Evolutionary conservation across 2,888 invertebrate species (phyloP).

Genomic region (Stramonita haemastoma): DNA sequence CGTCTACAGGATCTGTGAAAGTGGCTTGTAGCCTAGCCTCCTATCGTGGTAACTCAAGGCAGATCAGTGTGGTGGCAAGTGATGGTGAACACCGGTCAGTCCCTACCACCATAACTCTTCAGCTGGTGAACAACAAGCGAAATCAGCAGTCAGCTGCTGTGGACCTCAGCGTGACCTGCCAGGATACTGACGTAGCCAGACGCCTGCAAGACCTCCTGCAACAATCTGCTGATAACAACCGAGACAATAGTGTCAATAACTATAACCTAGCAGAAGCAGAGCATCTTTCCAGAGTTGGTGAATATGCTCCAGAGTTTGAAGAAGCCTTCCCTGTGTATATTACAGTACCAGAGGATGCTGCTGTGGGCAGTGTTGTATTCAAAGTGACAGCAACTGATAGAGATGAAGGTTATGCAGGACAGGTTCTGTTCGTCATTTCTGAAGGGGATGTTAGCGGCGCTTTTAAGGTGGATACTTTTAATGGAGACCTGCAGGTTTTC

Average conservation of each 20-base stretch:
- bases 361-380: conserved; percentile 71
- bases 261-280: conserved; percentile 58
- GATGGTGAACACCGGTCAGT: conserved; percentile 96
- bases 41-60: conserved; percentile 83
- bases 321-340: conserved; percentile 86
- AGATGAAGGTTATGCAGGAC: conserved; percentile 72
- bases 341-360: conserved; percentile 79
- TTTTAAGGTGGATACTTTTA: conserved; percentile 91
- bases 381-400: conserved; percentile 70
- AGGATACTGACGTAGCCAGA: conserved; percentile 90
- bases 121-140: conserved; percentile 83
- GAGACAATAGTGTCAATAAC: conserved; percentile 38
- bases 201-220: conserved; percentile 89
- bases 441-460: conserved; percentile 91
- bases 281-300: not conserved
- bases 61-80: conserved; percentile 91
- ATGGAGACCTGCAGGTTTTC: conserved; percentile 92
- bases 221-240: conserved; percentile 83
- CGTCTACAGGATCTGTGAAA: conserved; percentile 88
- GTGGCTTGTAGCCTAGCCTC: conserved; percentile 86
- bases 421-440: conserved; percentile 68
- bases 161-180: conserved; percentile 86
- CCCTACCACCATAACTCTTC: conserved; percentile 86
- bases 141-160: conserved; percentile 75
- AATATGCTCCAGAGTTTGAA: conserved; percentile 89